Percentiles rank a stretch among this genome's conserved stretches.
Evolutionary conservation across 2,888 invertebrate species (phyloP).

Genomic region (Nymphalis polychloros): DNA sequence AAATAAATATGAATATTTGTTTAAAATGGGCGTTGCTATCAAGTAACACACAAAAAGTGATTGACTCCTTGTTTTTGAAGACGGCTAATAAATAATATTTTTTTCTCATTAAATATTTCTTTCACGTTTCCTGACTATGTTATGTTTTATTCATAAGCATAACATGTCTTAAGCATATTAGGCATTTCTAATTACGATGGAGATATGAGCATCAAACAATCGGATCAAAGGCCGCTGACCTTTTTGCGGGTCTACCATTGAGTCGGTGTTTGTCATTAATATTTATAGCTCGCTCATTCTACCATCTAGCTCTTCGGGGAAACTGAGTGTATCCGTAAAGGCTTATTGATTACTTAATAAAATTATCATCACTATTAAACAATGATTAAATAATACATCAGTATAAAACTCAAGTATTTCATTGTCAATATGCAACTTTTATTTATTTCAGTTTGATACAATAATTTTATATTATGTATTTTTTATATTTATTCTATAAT

Average conservation of each 20-base stretch:
- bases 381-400: background rate
- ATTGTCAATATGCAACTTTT: background rate
- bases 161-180: conserved; percentile 43
- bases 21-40: too few species aligned
- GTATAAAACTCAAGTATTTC: background rate
- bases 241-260: conserved; percentile 65
- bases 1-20: too few species aligned
- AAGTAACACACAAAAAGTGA: too few species aligned
- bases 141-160: conserved; percentile 41
- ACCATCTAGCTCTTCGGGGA: conserved; percentile 67
- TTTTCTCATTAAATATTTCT: conserved; percentile 20
- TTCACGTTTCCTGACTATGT: conserved; percentile 36
- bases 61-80: too few species aligned
- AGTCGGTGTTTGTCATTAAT: conserved; percentile 76
- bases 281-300: conserved; percentile 71
- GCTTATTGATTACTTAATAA: conserved; percentile 43
- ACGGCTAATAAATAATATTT: background rate
- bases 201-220: conserved; percentile 69
- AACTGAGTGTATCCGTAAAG: conserved; percentile 65
- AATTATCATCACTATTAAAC: background rate
- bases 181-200: conserved; percentile 69
- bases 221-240: conserved; percentile 74
- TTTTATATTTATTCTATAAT: too few species aligned
- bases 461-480: too few species aligned
- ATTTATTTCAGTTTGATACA: background rate